Evolutionary conservation across 1,140 invertebrate genomes (phyloP).

Genomic region (Apis mellifera): DNA sequence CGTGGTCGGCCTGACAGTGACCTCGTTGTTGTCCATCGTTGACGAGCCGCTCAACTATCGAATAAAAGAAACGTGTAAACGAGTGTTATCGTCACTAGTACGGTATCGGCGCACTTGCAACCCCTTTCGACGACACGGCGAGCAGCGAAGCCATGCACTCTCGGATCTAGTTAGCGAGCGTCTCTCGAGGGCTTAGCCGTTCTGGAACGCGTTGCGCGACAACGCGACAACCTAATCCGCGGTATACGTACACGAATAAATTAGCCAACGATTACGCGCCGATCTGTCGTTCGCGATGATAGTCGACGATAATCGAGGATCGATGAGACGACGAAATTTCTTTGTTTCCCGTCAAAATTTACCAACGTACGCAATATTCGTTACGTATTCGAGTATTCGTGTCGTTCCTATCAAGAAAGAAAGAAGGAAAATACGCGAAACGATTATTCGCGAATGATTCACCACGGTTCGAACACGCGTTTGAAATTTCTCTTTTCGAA

Average conservation of each 20-base stretch:
- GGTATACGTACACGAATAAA: conserved; percentile 21
- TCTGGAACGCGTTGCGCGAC: conserved; percentile 39
- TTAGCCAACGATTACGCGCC: background rate
- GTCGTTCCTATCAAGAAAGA: too few relatives aligned
- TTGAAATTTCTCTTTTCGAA: too few relatives aligned
- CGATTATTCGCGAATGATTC: too few relatives aligned
- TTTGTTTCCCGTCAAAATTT: too few relatives aligned
- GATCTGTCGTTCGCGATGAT: too few relatives aligned
- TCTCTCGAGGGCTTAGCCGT: conserved; percentile 32
- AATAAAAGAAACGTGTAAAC: conserved; percentile 52
- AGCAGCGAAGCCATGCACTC: conserved; percentile 65
- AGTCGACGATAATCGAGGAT: too few relatives aligned
- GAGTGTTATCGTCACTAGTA: conserved; percentile 62
- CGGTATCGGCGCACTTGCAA: conserved; percentile 67
- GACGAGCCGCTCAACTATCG: conserved; percentile 57
- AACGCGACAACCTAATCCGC: conserved; percentile 29
- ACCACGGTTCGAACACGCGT: too few relatives aligned
- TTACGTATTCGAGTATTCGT: too few relatives aligned
- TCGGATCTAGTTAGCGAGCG: conserved; percentile 55
- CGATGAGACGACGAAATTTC: too few relatives aligned
- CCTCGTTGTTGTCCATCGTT: conserved; percentile 57
- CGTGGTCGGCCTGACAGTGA: conserved; percentile 43
- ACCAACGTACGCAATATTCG: too few relatives aligned
- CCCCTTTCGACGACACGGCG: conserved; percentile 53
- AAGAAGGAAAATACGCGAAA: too few relatives aligned